Evolutionary conservation across 2,113 vertebrate species (phyloP).

Genomic region (Epinephelus cyanopodus): DNA sequence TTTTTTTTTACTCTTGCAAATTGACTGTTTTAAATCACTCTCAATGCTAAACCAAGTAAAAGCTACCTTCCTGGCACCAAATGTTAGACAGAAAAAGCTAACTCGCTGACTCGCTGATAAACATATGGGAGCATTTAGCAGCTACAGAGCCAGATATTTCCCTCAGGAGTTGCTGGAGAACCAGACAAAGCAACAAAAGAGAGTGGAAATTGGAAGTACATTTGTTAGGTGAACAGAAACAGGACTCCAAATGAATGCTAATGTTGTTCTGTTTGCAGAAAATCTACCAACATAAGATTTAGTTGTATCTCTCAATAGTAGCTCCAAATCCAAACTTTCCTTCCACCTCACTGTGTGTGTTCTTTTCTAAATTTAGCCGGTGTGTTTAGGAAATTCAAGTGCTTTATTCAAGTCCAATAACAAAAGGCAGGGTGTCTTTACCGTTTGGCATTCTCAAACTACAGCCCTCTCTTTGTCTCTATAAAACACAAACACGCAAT

Average conservation of each 20-base stretch:
- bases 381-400: background rate
- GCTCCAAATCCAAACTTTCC: background rate
- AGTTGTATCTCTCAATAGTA: too few relatives aligned
- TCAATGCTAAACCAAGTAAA: too few relatives aligned
- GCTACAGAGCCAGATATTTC: too few relatives aligned
- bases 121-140: background rate
- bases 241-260: too few relatives aligned
- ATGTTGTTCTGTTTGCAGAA: too few relatives aligned
- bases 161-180: too few relatives aligned
- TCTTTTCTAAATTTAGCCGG: background rate
- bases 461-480: background rate
- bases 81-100: background rate
- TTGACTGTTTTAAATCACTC: background rate
- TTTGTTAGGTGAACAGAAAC: too few relatives aligned
- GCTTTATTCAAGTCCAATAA: constrained; percentile 1
- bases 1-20: background rate
- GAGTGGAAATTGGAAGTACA: too few relatives aligned
- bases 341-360: background rate
- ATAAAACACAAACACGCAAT: constrained; percentile 1
- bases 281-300: too few relatives aligned
- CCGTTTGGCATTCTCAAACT: background rate
- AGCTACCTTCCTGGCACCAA: background rate
- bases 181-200: background rate
- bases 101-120: background rate
- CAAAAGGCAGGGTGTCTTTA: background rate